Conservation (phyloP, 2,888 invertebrate species). For the Erebia ligea region DNA sequence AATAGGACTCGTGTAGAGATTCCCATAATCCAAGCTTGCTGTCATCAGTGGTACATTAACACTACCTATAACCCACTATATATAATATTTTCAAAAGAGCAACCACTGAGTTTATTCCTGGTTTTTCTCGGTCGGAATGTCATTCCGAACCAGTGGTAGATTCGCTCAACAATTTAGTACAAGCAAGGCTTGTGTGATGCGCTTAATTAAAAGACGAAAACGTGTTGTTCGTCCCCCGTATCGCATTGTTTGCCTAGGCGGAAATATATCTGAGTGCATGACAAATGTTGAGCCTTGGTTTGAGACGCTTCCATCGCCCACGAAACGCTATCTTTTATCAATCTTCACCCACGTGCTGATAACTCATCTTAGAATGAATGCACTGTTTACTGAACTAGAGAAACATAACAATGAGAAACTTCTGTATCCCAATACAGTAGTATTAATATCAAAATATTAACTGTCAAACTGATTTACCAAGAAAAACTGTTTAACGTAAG, state of each 20-base stretch:
- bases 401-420: slow-evolving; percentile 1
- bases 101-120: too few relatives aligned
- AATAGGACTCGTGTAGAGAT: too few relatives aligned
- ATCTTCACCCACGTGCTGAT: slow-evolving; percentile 54
- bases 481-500: too few relatives aligned
- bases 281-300: slow-evolving; percentile 66
- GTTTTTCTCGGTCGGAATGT: too few relatives aligned
- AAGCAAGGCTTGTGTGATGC: not conserved
- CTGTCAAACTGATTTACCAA: too few relatives aligned
- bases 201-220: slow-evolving; percentile 4
- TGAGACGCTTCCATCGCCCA: slow-evolving; percentile 55
- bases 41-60: too few relatives aligned
- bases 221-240: slow-evolving; percentile 21
- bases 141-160: too few relatives aligned
- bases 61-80: too few relatives aligned
- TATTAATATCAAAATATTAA: too few relatives aligned
- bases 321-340: slow-evolving; percentile 59
- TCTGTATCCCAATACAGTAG: not conserved
- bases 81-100: too few relatives aligned
- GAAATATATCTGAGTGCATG: slow-evolving; percentile 61
- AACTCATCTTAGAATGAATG: slow-evolving; percentile 36
- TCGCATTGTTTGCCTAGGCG: slow-evolving; percentile 34
- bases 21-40: too few relatives aligned
- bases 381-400: slow-evolving; percentile 4
- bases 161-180: too few relatives aligned